Evolutionary conservation across 2,888 invertebrate species (phyloP).

Genomic region (Molorchus minor): DNA sequence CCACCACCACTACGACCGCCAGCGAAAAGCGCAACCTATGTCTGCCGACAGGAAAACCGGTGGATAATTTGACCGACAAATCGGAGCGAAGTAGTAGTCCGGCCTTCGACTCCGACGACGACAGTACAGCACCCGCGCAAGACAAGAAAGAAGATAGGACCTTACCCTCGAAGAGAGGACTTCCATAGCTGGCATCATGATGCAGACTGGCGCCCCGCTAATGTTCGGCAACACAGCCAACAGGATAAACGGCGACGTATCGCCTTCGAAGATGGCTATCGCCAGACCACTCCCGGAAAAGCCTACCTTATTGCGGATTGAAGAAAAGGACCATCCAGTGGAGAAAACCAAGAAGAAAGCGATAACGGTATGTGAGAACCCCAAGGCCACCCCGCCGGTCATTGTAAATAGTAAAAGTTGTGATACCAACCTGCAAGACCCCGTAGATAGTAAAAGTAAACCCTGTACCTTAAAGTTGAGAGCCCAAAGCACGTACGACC

Average conservation of each 20-base stretch:
- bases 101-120: slow-evolving; percentile 95
- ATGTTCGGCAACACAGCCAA: slow-evolving; percentile 57
- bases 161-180: slow-evolving; percentile 67
- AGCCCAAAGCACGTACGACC: slow-evolving; percentile 71
- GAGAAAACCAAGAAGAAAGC: slow-evolving; percentile 63
- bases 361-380: slow-evolving; percentile 54
- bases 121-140: slow-evolving; percentile 67
- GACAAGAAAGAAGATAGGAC: slow-evolving; percentile 18
- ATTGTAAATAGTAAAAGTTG: slow-evolving; percentile 67
- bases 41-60: slow-evolving; percentile 23
- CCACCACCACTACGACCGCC: slow-evolving; percentile 66
- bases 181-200: slow-evolving; percentile 74
- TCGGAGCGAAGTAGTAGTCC: slow-evolving; percentile 90
- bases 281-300: slow-evolving; percentile 30
- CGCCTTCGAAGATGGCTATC: slow-evolving; percentile 11
- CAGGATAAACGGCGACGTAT: slow-evolving; percentile 65
- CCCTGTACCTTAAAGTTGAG: slow-evolving; percentile 67
- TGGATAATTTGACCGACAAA: slow-evolving; percentile 67
- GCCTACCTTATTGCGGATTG: slow-evolving; percentile 70
- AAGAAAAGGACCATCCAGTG: slow-evolving; percentile 65
- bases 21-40: slow-evolving; percentile 58
- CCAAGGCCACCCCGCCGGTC: slow-evolving; percentile 47
- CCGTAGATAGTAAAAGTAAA: slow-evolving; percentile 61
- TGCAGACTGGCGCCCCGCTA: slow-evolving; percentile 71
- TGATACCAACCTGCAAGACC: slow-evolving; percentile 60